Evolutionary conservation across 2,797 vertebrate species (phyloP), one percentile per base, ranked within the genome.

Genomic region (Numenius phaeopus): DNA sequence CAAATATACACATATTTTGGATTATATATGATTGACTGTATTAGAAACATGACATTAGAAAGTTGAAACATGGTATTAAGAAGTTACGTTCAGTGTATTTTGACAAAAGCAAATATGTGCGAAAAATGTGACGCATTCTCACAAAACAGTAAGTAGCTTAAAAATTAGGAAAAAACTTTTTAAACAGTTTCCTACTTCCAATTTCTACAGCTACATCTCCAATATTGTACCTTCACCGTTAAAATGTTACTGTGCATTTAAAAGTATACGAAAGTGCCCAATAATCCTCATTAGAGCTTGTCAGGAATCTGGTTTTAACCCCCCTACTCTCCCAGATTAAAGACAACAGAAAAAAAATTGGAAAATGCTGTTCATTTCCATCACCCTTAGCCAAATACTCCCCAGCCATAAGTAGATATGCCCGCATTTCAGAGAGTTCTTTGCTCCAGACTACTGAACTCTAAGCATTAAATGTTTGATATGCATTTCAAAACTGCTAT

Each of bases 121-220:
- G 75, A 55, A 69, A 83, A 94, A 27, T 0, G 0, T 29, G 61
- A 66, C 1, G 3, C 1, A 2, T 67, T 85, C 34, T 42, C 58
- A 67, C 21, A 29, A 71, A 83, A 71, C 5, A 62, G 24, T 21
- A 62, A 30, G 75, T 5, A 70, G 49, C 39, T 76, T 71, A 49
- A 47, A 59, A 83, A 73, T 3, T 3, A 44, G 37, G 47, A 34
- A 55, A 42, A 47, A 21, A 22, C 15, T 54, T 54, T 21, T 47
- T 4, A 22, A 76, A 40, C 24, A 3, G 32, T 73, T 80, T 81
- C 27, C 19, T 67, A 4, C 58, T 75, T 93, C 37, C 46, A 47
- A 1, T 6, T 29, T 44, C 32, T 55, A 21, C 2, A 42, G 47
- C 16, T 82, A 32, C 26, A 69, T 26, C 27, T 78, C 49, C 57